A percentile compares a stretch with the other conserved stretches of the same genome.
phyloP scores from a whole-genome alignment of 2,888 invertebrate species.

The Aleiodes alternator region DNA sequence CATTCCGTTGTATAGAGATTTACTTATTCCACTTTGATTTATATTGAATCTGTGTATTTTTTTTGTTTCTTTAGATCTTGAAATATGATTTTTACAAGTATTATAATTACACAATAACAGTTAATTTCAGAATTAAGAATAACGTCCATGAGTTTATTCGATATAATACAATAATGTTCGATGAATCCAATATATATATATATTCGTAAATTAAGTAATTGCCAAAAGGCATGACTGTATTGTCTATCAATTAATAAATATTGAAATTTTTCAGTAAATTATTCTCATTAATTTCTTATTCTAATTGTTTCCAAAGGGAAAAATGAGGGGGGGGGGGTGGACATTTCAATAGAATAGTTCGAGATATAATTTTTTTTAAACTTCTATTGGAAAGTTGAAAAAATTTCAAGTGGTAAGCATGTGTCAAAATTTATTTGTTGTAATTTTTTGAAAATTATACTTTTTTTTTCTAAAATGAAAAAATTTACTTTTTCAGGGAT shows the following conservation, averaged over 20 bases:
- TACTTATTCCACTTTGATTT: background rate
- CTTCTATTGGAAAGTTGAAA: too few species aligned
- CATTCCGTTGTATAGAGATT: background rate
- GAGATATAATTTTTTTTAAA: too few species aligned
- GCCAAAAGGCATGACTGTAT: conserved; percentile 13
- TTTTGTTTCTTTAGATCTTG: background rate
- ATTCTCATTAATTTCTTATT: background rate
- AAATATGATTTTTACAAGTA: conserved; percentile 7
- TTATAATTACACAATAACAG: conserved; percentile 7
- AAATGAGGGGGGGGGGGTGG: too few species aligned
- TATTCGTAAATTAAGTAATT: conserved; percentile 18
- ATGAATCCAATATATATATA: conserved; percentile 25
- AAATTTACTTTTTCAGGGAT: too few species aligned
- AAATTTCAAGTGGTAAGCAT: too few species aligned
- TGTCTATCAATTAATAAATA: conserved; percentile 22
- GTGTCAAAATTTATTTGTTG: too few species aligned
- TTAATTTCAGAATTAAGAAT: background rate
- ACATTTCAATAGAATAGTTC: too few species aligned
- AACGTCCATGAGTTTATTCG: conserved; percentile 25
- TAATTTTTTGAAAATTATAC: too few species aligned
- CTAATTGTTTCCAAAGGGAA: background rate
- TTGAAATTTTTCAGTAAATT: conserved; percentile 2
- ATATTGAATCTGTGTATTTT: conserved; percentile 5
- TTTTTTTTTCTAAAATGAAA: too few species aligned
- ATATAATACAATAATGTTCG: conserved; percentile 39